phyloP scores from a whole-genome alignment of 2,888 invertebrate genomes.

The Anticlea derivata region DNA sequence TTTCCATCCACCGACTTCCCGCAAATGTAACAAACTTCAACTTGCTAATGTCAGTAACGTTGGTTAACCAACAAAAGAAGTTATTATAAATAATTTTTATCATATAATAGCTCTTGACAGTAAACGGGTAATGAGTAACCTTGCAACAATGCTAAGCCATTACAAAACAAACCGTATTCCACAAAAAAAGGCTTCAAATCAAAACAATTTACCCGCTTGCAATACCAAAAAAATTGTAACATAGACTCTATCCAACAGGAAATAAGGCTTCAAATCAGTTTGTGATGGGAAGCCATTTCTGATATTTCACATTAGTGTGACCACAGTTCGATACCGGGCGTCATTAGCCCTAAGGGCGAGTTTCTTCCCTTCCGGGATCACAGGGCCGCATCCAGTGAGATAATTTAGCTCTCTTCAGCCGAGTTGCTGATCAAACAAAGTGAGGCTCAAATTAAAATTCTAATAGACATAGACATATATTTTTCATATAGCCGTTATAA shows the following conservation, averaged over 20 bases:
- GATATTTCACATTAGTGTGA: conserved; percentile 34
- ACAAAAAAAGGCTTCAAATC: not conserved
- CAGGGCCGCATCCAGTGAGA: conserved; percentile 12
- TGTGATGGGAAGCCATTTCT: conserved; percentile 14
- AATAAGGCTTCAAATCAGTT: conserved; percentile 17
- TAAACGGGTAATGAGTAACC: too few species aligned
- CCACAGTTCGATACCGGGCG: conserved; percentile 36
- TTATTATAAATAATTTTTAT: too few species aligned
- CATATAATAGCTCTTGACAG: too few species aligned
- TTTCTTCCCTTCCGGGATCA: conserved; percentile 27
- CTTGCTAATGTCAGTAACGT: too few species aligned
- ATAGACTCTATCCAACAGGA: conserved; percentile 4
- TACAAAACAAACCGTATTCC: conserved; percentile 1
- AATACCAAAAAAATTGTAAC: not conserved
- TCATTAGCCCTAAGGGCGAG: conserved; percentile 37
- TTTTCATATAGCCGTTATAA: too few species aligned
- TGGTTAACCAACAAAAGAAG: too few species aligned
- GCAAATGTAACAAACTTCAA: too few species aligned
- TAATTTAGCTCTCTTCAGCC: not conserved
- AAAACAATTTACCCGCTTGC: not conserved
- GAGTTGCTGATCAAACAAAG: too few species aligned
- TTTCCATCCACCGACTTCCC: too few species aligned
- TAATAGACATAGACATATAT: too few species aligned
- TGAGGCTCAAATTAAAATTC: too few species aligned
- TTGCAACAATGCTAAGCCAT: too few species aligned